Evolutionary conservation across 2,888 invertebrate genomes (phyloP), one percentile per base, ranked within the genome.

Genomic region (Gibbula magus): DNA sequence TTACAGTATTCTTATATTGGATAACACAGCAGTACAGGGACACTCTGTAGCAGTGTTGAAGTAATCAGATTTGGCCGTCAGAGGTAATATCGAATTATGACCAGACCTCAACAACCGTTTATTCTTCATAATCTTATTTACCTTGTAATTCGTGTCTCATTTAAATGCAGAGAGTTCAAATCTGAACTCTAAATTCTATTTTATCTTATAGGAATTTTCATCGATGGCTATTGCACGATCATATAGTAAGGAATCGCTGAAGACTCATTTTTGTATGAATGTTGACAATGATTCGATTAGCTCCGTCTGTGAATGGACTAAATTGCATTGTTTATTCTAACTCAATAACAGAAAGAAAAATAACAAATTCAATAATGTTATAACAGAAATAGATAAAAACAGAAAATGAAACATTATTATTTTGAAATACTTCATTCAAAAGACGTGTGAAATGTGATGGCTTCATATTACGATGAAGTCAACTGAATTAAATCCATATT

Each of bases 261-360:
- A 61, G 61, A 29, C 61, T 22, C 29, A 61, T 61, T 25, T 61
- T 61, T 61, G 61, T 61, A 61, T 61, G 61, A 61, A 29, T 61
- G 61, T 61, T 61, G 61, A 61, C 61, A 61, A 61, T 61, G 29
- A 61, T 61, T 29, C 25, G 29, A 61, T 61, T 61, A 61, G 10
- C 29, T 10, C 61, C 61, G 61, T 61, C 61, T 61, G 61, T 18
- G 25, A 61, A 29, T 61, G 61, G 29, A 3, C 61, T 61, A 61
- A 61, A 61, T 61, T 61, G 29, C 61, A 61, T 61, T 61, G 61
- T 61, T 61, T 61, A 61, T 61, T 61, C 61, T 61, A 61, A 61
- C 61, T 61, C 61, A 22, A 22, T 61, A 61, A 61, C 16, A 25
- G 29, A 25, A 61, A 61, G 61, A 29, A 61, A 61, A 22, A 61